Conservation (phyloP, 1,140 invertebrate genomes). For the Elymnias hypermnestra region DNA sequence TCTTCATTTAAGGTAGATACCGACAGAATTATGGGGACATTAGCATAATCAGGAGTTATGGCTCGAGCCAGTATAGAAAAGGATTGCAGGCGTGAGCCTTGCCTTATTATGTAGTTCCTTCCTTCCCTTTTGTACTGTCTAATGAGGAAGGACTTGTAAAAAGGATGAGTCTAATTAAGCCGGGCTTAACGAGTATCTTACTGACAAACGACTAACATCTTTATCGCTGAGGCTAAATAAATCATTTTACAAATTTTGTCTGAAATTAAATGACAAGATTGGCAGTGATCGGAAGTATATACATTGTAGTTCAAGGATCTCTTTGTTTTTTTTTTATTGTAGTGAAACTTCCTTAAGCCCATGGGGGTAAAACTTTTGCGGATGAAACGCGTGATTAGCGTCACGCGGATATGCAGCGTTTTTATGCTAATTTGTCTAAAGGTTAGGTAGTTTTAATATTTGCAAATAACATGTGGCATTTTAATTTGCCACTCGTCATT, state of each 20-base stretch:
- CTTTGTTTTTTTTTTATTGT: no score
- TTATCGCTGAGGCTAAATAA: background rate
- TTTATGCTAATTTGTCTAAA: no score
- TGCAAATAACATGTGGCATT: no score
- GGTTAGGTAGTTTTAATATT: no score
- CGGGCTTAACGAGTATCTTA: constrained; percentile 11
- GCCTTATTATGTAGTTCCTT: constrained; percentile 39
- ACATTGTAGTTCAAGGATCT: no score
- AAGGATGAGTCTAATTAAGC: constrained; percentile 22
- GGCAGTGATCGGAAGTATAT: no score
- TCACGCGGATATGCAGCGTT: no score
- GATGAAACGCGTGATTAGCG: no score
- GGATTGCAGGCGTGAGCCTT: constrained; percentile 35
- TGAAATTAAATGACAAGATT: no score
- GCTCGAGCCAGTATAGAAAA: constrained; percentile 28
- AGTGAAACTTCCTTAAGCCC: no score
- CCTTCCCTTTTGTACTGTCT: constrained; percentile 22
- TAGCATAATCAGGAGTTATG: constrained; percentile 43
- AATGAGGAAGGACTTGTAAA: constrained; percentile 23
- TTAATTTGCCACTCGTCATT: no score
- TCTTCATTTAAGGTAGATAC: constrained; percentile 17
- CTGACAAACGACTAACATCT: constrained; percentile 1
- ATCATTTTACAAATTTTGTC: background rate
- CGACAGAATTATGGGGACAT: constrained; percentile 25
- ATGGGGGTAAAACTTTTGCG: no score